Conservation (phyloP, 2,797 vertebrate species). For the Eupleurogrammus muticus region DNA sequence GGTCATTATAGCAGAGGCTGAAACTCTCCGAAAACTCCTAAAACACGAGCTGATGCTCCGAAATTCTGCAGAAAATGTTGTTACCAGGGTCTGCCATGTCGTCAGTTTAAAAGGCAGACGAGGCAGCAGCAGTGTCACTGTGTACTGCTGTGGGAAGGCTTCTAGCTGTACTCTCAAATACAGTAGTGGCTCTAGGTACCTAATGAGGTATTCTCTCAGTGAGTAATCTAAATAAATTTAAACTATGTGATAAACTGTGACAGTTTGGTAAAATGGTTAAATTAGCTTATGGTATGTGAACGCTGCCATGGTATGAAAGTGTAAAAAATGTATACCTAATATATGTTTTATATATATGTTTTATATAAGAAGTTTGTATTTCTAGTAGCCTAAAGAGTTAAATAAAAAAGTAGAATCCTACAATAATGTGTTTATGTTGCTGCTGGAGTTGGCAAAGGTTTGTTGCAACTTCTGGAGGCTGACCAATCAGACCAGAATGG, state of each 20-base stretch:
- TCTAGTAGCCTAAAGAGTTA: too few relatives aligned
- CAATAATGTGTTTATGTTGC: too few relatives aligned
- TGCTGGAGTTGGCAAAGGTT: too few relatives aligned
- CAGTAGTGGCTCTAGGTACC: neutral
- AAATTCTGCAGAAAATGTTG: constrained; percentile 9
- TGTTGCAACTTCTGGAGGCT: too few relatives aligned
- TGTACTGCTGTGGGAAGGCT: neutral
- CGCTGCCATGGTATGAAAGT: neutral
- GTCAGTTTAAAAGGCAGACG: constrained; percentile 18
- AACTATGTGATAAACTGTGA: neutral
- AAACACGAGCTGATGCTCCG: constrained; percentile 17
- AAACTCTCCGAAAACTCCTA: constrained; percentile 20
- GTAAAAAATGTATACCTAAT: neutral
- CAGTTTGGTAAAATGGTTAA: neutral
- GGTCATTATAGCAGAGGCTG: constrained; percentile 26
- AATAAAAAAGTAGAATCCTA: too few relatives aligned
- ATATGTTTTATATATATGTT: neutral
- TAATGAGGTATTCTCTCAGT: neutral
- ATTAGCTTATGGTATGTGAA: neutral
- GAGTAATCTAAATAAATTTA: neutral
- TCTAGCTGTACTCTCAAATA: neutral
- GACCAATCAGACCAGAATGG: too few relatives aligned
- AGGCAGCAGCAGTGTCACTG: neutral
- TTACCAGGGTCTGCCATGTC: neutral
- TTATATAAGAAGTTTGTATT: too few relatives aligned